These are phyloP conservation scores for Hyles lineata DNA, from an alignment of 2,888 invertebrate genomes.

Conservation along the genomic window DNA sequence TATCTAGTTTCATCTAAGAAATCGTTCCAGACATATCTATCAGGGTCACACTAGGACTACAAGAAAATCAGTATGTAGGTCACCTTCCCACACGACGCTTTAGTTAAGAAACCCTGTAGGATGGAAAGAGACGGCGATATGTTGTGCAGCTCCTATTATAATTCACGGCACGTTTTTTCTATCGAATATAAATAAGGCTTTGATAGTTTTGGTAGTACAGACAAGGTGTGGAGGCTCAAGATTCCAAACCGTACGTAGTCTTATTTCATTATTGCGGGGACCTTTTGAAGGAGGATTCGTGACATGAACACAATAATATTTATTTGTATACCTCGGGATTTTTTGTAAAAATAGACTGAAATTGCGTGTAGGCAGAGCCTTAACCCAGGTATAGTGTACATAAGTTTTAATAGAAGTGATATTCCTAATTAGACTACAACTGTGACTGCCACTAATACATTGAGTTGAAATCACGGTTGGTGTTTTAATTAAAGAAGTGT, in stretches of 20 bases:
- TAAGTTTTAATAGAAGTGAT: no score
- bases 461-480: no score
- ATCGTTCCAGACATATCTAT: conserved; percentile 39
- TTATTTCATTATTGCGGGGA: background rate
- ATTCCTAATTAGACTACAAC: no score
- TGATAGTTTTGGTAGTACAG: conserved; percentile 17
- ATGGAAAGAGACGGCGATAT: conserved; percentile 28
- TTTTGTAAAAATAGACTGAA: no score
- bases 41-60: conserved; percentile 30
- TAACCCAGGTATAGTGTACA: no score
- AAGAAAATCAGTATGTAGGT: conserved; percentile 50
- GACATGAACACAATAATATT: background rate
- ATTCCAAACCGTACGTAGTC: background rate
- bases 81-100: conserved; percentile 33
- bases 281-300: conserved; percentile 4
- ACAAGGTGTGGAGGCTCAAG: conserved; percentile 10
- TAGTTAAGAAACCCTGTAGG: conserved; percentile 38
- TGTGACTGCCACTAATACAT: no score
- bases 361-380: no score
- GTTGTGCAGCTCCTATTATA: background rate
- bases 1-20: conserved; percentile 31
- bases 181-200: conserved; percentile 40
- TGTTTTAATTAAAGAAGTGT: no score
- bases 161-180: conserved; percentile 43
- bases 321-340: background rate